These are phyloP conservation scores for Lycaena phlaeas DNA, from an alignment of 2,888 invertebrate genomes.

Conservation along the genomic window DNA sequence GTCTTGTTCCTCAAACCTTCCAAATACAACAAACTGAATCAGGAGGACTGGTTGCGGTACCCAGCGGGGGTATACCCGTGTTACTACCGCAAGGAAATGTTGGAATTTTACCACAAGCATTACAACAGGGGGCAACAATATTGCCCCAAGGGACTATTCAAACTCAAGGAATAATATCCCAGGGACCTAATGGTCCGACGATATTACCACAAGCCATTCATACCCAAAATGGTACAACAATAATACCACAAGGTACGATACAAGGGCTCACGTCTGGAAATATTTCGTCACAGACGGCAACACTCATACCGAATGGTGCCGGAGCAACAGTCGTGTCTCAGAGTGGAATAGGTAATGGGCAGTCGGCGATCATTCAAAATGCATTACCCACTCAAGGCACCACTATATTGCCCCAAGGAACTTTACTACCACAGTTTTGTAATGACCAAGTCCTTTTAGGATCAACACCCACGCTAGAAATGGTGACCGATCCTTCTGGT, in stretches of 20 bases:
- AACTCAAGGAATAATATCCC: slow-evolving; percentile 64
- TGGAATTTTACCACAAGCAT: slow-evolving; percentile 59
- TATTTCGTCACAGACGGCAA: slow-evolving; percentile 52
- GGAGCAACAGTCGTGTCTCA: slow-evolving; percentile 60
- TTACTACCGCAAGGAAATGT: slow-evolving; percentile 66
- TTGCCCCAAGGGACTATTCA: slow-evolving; percentile 74
- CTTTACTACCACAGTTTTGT: slow-evolving; percentile 66
- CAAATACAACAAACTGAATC: slow-evolving; percentile 75
- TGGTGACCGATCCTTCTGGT: slow-evolving; percentile 74
- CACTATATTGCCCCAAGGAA: slow-evolving; percentile 75
- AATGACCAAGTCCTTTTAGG: slow-evolving; percentile 77
- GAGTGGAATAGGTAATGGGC: slow-evolving; percentile 63
- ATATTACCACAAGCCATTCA: slow-evolving; percentile 75
- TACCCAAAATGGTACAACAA: slow-evolving; percentile 74
- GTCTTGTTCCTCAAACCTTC: slow-evolving; percentile 72
- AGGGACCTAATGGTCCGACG: slow-evolving; percentile 72
- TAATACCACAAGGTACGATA: slow-evolving; percentile 73
- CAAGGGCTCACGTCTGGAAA: slow-evolving; percentile 54
- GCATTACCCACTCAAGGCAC: slow-evolving; percentile 71
- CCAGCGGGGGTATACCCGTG: slow-evolving; percentile 74
- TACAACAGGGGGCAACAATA: slow-evolving; percentile 70
- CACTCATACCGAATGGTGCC: slow-evolving; percentile 48
- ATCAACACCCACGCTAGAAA: slow-evolving; percentile 75
- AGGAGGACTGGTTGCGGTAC: slow-evolving; percentile 73
- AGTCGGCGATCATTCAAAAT: slow-evolving; percentile 64